These are phyloP conservation scores for Drosophila murphyi DNA, from an alignment of 1,140 invertebrate species.

Conservation along the genomic window DNA sequence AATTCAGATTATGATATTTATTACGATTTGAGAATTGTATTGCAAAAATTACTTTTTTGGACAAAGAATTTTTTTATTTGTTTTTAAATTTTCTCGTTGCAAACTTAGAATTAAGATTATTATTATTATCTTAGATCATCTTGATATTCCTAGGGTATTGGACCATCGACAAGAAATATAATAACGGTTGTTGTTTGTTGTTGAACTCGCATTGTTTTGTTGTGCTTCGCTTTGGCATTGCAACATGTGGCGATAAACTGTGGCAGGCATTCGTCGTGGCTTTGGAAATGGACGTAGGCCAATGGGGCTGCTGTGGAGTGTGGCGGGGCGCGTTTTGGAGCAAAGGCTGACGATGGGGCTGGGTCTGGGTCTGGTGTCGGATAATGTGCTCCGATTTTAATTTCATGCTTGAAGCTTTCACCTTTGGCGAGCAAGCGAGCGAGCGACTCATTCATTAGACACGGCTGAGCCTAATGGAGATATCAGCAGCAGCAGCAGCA, in stretches of 20 bases:
- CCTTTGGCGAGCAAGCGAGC: slow-evolving; percentile 13
- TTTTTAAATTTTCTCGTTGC: no score
- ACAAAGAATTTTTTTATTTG: no score
- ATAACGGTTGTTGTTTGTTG: background rate
- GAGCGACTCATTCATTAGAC: slow-evolving; percentile 29
- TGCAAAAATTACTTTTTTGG: no score
- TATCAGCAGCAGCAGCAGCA: slow-evolving; percentile 1
- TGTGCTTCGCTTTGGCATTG: slow-evolving; percentile 35
- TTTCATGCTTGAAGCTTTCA: slow-evolving; percentile 50
- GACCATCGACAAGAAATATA: no score
- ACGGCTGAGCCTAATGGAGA: slow-evolving; percentile 41
- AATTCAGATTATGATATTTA: no score
- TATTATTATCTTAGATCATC: background rate
- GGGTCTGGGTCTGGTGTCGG: background rate
- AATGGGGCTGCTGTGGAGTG: background rate
- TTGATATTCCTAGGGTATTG: background rate
- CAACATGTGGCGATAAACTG: slow-evolving; percentile 50
- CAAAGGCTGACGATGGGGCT: no score
- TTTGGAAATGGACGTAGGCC: no score
- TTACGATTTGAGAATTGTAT: no score
- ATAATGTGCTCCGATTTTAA: slow-evolving; percentile 31
- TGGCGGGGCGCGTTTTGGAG: background rate
- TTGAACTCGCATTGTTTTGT: slow-evolving; percentile 17
- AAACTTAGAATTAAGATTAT: no score
- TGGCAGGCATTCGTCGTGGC: slow-evolving; percentile 39